Evolutionary conservation across 1,140 invertebrate genomes (phyloP).

Genomic region (Danaus melanippus): DNA sequence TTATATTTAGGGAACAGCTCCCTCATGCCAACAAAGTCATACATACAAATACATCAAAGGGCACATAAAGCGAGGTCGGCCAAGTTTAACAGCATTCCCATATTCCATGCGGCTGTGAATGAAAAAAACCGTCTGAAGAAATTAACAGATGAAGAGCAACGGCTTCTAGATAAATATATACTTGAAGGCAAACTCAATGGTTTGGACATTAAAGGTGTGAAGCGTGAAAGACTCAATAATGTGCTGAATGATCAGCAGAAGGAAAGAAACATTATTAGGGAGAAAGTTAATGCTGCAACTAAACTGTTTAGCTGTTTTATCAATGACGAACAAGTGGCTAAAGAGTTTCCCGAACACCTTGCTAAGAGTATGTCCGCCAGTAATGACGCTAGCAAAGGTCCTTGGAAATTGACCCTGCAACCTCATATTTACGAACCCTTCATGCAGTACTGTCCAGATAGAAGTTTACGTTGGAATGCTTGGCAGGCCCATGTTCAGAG

Average conservation of each 20-base stretch:
- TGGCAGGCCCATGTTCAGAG: constrained; percentile 84
- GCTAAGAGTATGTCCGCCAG: constrained; percentile 79
- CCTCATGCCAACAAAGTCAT: constrained; percentile 84
- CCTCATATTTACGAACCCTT: constrained; percentile 81
- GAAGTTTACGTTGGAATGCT: constrained; percentile 83
- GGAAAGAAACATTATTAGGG: constrained; percentile 74
- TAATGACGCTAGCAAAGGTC: constrained; percentile 77
- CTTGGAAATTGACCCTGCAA: constrained; percentile 85
- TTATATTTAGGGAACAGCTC: constrained; percentile 86
- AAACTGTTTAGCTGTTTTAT: constrained; percentile 79
- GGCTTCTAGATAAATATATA: constrained; percentile 83
- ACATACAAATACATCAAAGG: constrained; percentile 81
- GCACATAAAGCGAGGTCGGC: constrained; percentile 76
- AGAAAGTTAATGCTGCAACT: constrained; percentile 76
- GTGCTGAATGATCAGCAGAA: constrained; percentile 66
- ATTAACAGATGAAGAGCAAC: constrained; percentile 78
- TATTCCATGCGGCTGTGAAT: constrained; percentile 80
- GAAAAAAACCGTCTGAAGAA: constrained; percentile 72
- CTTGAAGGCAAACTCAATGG: constrained; percentile 89
- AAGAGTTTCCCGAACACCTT: constrained; percentile 82
- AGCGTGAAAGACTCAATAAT: constrained; percentile 67
- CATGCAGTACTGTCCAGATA: constrained; percentile 87
- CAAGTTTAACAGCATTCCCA: constrained; percentile 78
- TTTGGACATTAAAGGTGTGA: constrained; percentile 68
- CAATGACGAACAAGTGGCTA: constrained; percentile 76